Conservation (phyloP, 2,797 vertebrate species). For the Argya squamiceps region DNA sequence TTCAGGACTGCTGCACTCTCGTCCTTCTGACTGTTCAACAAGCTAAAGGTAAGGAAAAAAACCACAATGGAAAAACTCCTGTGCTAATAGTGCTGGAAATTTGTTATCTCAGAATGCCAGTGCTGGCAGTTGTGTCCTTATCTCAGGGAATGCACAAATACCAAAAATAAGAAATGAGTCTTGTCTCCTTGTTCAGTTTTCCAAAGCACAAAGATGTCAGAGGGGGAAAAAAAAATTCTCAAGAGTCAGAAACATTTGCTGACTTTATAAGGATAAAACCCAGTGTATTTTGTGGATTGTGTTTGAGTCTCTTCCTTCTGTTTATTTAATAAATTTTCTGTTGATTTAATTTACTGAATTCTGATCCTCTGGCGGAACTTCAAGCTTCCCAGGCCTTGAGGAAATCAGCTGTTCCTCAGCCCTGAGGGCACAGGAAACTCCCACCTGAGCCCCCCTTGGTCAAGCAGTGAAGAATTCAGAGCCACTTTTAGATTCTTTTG, state of each 20-base stretch:
- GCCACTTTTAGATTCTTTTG: background rate
- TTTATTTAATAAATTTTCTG: conserved; percentile 44
- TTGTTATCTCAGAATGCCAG: background rate
- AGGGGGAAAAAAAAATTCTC: background rate
- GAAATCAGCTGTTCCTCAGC: background rate
- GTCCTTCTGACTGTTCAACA: background rate
- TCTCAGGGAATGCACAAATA: background rate
- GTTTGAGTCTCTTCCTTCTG: background rate
- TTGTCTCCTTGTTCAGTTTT: background rate
- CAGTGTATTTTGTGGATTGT: background rate
- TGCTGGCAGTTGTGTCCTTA: background rate
- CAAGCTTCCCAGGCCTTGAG: background rate
- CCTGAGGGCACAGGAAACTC: background rate
- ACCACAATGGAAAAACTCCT: background rate
- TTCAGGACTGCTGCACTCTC: background rate
- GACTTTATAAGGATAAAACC: conserved; percentile 36
- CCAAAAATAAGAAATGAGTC: background rate
- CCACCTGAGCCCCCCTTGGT: too few relatives aligned
- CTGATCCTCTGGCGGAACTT: background rate
- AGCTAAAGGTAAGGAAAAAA: background rate
- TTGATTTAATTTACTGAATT: conserved; percentile 48
- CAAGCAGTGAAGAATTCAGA: background rate
- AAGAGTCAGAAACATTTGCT: background rate
- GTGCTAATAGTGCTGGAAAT: background rate
- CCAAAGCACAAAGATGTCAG: background rate